Base-by-base conservation (phyloP, 2,113 vertebrate species). In the Prinia subflava region DNA sequence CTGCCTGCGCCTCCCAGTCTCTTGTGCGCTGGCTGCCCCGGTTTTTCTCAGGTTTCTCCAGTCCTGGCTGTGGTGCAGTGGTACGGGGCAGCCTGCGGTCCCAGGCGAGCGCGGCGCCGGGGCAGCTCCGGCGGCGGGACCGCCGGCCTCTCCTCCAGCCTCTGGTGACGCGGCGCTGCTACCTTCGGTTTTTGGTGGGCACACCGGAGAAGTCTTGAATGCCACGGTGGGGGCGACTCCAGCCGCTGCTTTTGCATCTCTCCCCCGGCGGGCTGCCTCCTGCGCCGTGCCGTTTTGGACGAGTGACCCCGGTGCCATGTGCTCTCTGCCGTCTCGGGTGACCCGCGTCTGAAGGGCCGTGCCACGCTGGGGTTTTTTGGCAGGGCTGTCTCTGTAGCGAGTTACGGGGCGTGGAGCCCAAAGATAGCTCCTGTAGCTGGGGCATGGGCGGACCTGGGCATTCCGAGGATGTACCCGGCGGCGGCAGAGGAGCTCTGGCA, bases 31-130 rank as follows among this genome's bases (percentile, higher is more conserved):
- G 27, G 18, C 39, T 63, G 60, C 27, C 60, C 41, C 3, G 4
- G 12, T 63, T 63, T 21, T 15, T 63, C 60, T 18, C 27, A 13
- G 17, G 18, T 63, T 63, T 41, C 39, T 63, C 1, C 3, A 41
- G 39, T 21, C 60, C 39, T 2, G 2, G 7, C 60, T 41, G 37
- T 30, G 18, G 27, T 30, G 59, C 25, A 19, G 37, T 14, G 28
- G 25, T 28, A 13, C 7, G 27, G 3, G 2, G 37, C 59, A 28
- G 37, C 59, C 60, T 21, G 37, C 4, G 1, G 60, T 11, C 25
- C 27, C 18, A 14, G 60, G 25, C 8, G 8, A 30, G 60, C 4
- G 4, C 3, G 1, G 60, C 2, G 6, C 37, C 7, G 2, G 37
- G 24, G 14, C 27, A 41, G 19, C 39, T 42, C 60, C 4, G 2